phyloP scores from a whole-genome alignment of 2,113 vertebrate species.

The Dissostichus mawsoni region DNA sequence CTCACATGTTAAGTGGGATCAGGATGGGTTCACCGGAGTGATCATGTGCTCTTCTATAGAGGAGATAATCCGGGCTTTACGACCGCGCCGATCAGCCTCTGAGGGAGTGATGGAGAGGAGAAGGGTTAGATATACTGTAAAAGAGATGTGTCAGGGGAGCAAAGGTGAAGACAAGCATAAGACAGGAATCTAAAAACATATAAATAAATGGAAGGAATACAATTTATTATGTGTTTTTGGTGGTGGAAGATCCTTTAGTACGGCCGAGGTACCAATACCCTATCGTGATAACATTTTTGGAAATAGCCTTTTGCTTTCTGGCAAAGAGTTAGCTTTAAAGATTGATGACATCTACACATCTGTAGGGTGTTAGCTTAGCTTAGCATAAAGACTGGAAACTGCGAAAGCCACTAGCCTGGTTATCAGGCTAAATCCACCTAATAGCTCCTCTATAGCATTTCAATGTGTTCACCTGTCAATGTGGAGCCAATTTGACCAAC shows the following conservation, averaged over 20 bases:
- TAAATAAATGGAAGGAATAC: background rate
- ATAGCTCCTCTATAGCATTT: background rate
- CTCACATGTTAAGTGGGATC: slow-evolving; percentile 77
- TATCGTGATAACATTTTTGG: background rate
- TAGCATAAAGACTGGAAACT: background rate
- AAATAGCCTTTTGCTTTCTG: background rate
- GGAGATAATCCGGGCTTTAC: slow-evolving; percentile 67
- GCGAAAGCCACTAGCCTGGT: background rate
- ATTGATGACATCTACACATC: too few species aligned
- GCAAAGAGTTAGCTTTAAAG: too few species aligned
- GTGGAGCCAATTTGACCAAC: background rate
- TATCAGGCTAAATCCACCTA: background rate
- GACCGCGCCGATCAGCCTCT: slow-evolving; percentile 30
- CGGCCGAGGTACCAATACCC: background rate
- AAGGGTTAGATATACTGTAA: background rate
- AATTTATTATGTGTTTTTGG: background rate
- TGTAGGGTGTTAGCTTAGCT: background rate
- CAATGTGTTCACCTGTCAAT: background rate
- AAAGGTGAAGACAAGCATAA: background rate
- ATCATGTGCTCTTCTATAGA: slow-evolving; percentile 63
- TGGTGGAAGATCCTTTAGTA: background rate
- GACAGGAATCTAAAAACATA: background rate
- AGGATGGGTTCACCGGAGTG: slow-evolving; percentile 32
- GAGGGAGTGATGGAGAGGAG: background rate
- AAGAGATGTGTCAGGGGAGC: background rate